phyloP scores from a whole-genome alignment of 1,140 invertebrate genomes.

The Panonychus citri region DNA sequence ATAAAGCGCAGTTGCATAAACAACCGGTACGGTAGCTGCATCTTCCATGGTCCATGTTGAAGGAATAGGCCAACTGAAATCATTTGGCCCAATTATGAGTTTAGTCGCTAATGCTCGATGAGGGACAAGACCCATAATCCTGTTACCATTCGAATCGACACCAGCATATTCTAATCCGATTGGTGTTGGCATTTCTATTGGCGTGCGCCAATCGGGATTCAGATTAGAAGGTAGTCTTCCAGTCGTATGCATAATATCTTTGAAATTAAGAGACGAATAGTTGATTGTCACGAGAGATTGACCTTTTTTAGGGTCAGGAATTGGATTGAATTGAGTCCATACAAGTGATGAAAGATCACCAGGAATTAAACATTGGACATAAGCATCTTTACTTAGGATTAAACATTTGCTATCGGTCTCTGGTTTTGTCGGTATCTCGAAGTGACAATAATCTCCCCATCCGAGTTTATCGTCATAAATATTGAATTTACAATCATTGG shows the following conservation, averaged over 20 bases:
- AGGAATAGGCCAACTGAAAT: slow-evolving; percentile 32
- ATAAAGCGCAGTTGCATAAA: slow-evolving; percentile 83
- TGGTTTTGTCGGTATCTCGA: neutral
- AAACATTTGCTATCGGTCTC: neutral
- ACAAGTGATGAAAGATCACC: slow-evolving; percentile 8
- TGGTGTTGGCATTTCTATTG: slow-evolving; percentile 17
- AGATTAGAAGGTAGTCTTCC: slow-evolving; percentile 53
- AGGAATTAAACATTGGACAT: neutral
- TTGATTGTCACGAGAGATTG: slow-evolving; percentile 24
- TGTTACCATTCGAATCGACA: slow-evolving; percentile 37
- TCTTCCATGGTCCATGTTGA: slow-evolving; percentile 65
- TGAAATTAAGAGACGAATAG: slow-evolving; percentile 8
- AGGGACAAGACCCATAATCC: slow-evolving; percentile 83
- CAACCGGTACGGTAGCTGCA: slow-evolving; percentile 78
- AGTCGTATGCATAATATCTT: slow-evolving; percentile 28
- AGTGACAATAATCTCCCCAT: neutral
- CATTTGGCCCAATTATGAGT: slow-evolving; percentile 23
- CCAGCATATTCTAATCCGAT: slow-evolving; percentile 83
- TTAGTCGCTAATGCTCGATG: slow-evolving; percentile 70
- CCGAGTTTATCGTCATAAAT: neutral
- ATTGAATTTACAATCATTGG: slow-evolving; percentile 16
- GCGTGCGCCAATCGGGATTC: slow-evolving; percentile 32
- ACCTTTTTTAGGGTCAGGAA: neutral
- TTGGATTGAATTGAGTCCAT: slow-evolving; percentile 25
- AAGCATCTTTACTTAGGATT: neutral